Percentiles rank a stretch among this genome's conserved stretches.
These are phyloP conservation scores for Nixonia krombeini DNA, from an alignment of 1,140 invertebrate species.

Conservation along the genomic window DNA sequence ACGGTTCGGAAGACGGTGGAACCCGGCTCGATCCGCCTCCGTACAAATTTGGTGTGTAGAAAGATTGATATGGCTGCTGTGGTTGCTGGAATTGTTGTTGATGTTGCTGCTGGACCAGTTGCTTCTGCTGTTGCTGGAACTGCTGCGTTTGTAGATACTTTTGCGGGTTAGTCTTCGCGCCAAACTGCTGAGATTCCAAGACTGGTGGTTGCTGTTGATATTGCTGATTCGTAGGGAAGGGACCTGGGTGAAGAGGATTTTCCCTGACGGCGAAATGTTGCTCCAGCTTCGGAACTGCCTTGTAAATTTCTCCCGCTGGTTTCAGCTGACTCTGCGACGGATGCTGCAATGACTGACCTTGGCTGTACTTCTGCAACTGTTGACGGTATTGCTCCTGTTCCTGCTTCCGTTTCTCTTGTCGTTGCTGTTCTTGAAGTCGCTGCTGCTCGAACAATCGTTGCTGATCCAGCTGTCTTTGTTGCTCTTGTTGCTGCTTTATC, in stretches of 20 bases:
- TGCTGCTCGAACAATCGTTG: conserved; percentile 48
- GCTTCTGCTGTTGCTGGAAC: conserved; percentile 66
- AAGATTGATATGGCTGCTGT: conserved; percentile 63
- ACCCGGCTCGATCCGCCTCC: conserved; percentile 47
- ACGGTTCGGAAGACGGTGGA: conserved; percentile 18
- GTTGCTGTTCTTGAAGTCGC: conserved; percentile 50
- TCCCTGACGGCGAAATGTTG: conserved; percentile 76
- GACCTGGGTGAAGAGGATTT: conserved; percentile 67
- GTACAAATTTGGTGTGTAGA: conserved; percentile 53
- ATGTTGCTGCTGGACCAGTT: conserved; percentile 63
- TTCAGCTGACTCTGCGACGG: conserved; percentile 62
- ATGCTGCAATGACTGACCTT: conserved; percentile 62
- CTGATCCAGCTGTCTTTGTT: conserved; percentile 57
- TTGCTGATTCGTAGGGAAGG: conserved; percentile 60
- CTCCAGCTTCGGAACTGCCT: conserved; percentile 81
- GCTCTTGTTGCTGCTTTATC: conserved; percentile 57
- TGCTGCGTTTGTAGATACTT: conserved; percentile 61
- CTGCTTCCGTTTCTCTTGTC: conserved; percentile 57
- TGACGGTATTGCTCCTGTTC: conserved; percentile 69
- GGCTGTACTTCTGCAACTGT: conserved; percentile 63
- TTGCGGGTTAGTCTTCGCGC: conserved; percentile 23
- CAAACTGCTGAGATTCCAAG: conserved; percentile 62
- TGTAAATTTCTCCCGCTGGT: conserved; percentile 78
- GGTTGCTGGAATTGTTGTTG: conserved; percentile 62
- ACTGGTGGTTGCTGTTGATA: conserved; percentile 52